Conservation (phyloP, 1,140 invertebrate species). For the Trigoniulus corallinus region DNA sequence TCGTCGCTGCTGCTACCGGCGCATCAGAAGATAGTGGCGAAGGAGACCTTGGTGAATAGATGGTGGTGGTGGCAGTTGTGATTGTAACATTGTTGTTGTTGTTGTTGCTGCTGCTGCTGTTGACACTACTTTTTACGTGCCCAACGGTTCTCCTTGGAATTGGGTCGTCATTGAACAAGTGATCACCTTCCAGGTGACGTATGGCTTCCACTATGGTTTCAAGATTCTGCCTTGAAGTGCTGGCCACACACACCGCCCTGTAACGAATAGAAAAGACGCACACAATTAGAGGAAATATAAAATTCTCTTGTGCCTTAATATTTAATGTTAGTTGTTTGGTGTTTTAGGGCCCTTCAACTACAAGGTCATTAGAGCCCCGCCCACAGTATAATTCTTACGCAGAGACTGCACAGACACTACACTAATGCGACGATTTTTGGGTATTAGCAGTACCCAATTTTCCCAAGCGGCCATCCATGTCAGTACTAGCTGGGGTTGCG, state of each 20-base stretch:
- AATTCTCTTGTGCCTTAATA: too few species aligned
- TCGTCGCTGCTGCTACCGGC: background rate
- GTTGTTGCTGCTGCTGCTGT: background rate
- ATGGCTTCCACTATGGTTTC: conserved; percentile 97
- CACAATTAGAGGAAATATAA: too few species aligned
- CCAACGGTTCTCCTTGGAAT: background rate
- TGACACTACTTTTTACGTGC: background rate
- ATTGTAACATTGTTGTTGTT: background rate
- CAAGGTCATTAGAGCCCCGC: too few species aligned
- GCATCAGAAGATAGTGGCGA: background rate
- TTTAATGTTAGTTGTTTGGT: too few species aligned
- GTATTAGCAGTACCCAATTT: too few species aligned
- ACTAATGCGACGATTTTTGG: too few species aligned
- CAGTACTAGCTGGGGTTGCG: too few species aligned
- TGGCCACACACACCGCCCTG: too few species aligned
- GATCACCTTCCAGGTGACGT: conserved; percentile 85
- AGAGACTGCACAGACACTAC: too few species aligned
- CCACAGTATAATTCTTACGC: too few species aligned
- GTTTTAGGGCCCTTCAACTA: too few species aligned
- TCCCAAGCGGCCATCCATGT: too few species aligned
- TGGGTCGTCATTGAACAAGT: conserved; percentile 41
- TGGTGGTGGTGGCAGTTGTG: background rate
- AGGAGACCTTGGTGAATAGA: background rate
- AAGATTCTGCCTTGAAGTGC: conserved; percentile 76
- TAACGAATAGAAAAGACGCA: conserved; percentile 10